Conservation (phyloP, 1,140 invertebrate species). For the Pogonognathellus flavescens region DNA sequence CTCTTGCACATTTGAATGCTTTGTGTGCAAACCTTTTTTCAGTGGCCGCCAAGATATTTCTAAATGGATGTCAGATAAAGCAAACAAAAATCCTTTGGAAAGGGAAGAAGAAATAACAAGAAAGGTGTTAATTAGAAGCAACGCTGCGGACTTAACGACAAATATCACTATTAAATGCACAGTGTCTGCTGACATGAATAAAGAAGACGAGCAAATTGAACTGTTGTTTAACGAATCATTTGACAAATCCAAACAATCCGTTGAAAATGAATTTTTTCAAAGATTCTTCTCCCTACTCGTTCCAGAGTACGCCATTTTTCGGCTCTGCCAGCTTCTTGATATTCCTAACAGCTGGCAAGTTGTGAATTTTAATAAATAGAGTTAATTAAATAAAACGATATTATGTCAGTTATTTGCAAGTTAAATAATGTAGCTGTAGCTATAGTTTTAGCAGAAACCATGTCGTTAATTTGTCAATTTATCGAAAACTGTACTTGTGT, state of each 20-base stretch:
- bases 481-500: too few species aligned
- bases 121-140: neutral
- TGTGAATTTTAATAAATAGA: slow-evolving; percentile 25
- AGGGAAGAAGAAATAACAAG: slow-evolving; percentile 23
- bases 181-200: neutral
- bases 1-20: neutral
- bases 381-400: too few species aligned
- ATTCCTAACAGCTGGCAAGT: slow-evolving; percentile 29
- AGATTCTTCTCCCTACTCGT: neutral
- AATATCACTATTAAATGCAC: slow-evolving; percentile 11
- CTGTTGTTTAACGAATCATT: neutral
- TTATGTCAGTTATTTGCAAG: too few species aligned
- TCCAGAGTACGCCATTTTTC: slow-evolving; percentile 16
- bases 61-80: slow-evolving; percentile 3
- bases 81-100: neutral
- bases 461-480: too few species aligned
- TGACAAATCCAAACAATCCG: neutral
- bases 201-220: neutral
- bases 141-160: neutral
- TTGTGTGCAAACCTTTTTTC: slow-evolving; percentile 1
- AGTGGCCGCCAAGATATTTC: neutral
- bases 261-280: slow-evolving; percentile 15
- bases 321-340: slow-evolving; percentile 17
- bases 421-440: too few species aligned
- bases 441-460: too few species aligned